These are phyloP conservation scores for Oreochromis grahami DNA, from an alignment of 2,797 vertebrate genomes.

Conservation along the genomic window DNA sequence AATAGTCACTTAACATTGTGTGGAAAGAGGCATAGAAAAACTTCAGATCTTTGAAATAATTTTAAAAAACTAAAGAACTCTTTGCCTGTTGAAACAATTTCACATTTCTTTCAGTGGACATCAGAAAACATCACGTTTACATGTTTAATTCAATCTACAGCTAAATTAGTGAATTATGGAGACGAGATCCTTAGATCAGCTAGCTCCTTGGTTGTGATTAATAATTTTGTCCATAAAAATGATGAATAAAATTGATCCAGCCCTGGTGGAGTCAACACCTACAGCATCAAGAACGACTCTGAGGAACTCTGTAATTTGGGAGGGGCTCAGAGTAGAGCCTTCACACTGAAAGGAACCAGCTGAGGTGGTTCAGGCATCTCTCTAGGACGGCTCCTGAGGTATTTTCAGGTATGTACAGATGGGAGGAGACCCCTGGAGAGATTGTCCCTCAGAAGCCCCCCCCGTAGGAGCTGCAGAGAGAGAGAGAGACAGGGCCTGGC, in stretches of 20 bases:
- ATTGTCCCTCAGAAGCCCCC: not conserved
- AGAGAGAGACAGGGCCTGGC: not conserved
- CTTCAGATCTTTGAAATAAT: not conserved
- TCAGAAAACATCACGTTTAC: too few relatives aligned
- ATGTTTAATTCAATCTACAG: not conserved
- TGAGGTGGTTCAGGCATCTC: not conserved
- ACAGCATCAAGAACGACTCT: not conserved
- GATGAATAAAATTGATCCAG: not conserved
- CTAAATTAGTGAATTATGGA: not conserved
- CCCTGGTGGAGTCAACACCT: not conserved
- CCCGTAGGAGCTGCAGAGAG: too few relatives aligned
- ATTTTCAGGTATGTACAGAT: not conserved
- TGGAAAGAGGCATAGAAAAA: not conserved
- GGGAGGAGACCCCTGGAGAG: not conserved
- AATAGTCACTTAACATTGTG: not conserved
- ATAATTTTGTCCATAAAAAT: not conserved
- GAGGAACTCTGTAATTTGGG: not conserved
- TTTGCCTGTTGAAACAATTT: too few relatives aligned
- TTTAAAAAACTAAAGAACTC: too few relatives aligned
- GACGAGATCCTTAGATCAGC: not conserved
- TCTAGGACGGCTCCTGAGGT: not conserved
- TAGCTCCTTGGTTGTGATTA: not conserved
- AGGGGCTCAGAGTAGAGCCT: not conserved
- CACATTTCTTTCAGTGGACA: too few relatives aligned
- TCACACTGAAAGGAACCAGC: not conserved